Percentiles rank a stretch among this genome's conserved stretches.
Conservation (phyloP, 53 echinoderm and acorn worm genomes). For the Henricia sp. region DNA sequence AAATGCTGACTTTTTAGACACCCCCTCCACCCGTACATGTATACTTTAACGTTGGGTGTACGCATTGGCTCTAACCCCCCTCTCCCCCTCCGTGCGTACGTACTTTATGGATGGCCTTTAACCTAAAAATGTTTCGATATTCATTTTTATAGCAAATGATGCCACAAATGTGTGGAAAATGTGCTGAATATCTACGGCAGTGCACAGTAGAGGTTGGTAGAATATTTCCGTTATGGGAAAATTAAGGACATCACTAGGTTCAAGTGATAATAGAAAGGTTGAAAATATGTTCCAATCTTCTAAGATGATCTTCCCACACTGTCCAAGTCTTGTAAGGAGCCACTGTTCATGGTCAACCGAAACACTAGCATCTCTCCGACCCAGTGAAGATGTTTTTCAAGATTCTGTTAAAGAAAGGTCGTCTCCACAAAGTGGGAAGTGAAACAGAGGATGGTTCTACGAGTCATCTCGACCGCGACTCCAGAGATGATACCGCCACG, state of each 20-base stretch:
- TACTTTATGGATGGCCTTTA: too few species aligned
- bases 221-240: too few species aligned
- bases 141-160: too few species aligned
- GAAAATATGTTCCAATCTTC: not conserved
- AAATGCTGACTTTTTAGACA: too few species aligned
- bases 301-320: not conserved
- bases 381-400: not conserved
- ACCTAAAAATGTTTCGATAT: too few species aligned
- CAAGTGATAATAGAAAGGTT: constrained; percentile 33
- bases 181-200: too few species aligned
- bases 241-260: constrained; percentile 36
- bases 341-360: constrained; percentile 22
- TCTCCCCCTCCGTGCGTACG: too few species aligned
- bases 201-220: too few species aligned
- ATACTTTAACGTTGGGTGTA: too few species aligned
- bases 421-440: not conserved
- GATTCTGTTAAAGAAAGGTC: not conserved
- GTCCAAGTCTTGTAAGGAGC: not conserved
- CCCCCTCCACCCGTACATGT: too few species aligned
- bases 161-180: too few species aligned
- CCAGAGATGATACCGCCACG: constrained; percentile 33
- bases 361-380: constrained; percentile 18
- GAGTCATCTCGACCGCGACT: constrained; percentile 19
- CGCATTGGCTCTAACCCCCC: too few species aligned
- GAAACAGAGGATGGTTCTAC: constrained; percentile 14